These are phyloP conservation scores for Mesoclemmys tuberculata DNA, from an alignment of 2,113 vertebrate genomes.

Conservation along the genomic window DNA sequence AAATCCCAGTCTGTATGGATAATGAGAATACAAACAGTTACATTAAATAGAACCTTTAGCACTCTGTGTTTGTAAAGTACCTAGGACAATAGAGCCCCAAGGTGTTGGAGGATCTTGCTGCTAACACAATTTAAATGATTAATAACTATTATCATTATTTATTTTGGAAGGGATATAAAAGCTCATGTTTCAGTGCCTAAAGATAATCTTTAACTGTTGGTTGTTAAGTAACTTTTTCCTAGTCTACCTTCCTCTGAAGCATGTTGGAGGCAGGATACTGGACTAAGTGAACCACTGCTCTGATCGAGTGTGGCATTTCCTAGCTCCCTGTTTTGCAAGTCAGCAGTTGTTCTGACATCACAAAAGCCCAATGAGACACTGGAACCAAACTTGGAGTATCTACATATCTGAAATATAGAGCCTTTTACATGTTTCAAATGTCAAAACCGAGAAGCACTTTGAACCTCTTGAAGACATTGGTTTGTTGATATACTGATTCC, in stretches of 20 bases:
- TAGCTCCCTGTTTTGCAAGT: rapidly evolving
- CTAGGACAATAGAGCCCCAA: neutral
- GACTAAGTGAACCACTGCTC: neutral
- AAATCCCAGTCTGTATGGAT: neutral
- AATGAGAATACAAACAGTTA: neutral
- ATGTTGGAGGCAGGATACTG: neutral
- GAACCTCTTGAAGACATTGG: neutral
- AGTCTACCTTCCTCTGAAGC: neutral
- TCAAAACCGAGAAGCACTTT: neutral
- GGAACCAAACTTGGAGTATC: neutral
- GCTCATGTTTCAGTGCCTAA: neutral
- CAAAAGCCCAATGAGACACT: neutral
- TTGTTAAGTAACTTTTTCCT: neutral
- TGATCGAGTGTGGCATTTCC: neutral
- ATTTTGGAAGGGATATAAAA: neutral
- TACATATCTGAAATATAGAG: neutral
- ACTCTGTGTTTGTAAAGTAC: neutral
- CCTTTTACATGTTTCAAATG: neutral
- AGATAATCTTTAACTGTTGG: neutral
- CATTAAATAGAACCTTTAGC: neutral
- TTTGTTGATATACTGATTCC: neutral
- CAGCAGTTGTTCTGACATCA: neutral
- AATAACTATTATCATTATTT: neutral
- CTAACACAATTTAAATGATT: neutral
- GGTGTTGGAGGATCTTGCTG: neutral